Percentiles rank a stretch among this genome's conserved stretches.
Evolutionary conservation across 2,113 vertebrate genomes (phyloP).

Genomic region (Hassar affinis): DNA sequence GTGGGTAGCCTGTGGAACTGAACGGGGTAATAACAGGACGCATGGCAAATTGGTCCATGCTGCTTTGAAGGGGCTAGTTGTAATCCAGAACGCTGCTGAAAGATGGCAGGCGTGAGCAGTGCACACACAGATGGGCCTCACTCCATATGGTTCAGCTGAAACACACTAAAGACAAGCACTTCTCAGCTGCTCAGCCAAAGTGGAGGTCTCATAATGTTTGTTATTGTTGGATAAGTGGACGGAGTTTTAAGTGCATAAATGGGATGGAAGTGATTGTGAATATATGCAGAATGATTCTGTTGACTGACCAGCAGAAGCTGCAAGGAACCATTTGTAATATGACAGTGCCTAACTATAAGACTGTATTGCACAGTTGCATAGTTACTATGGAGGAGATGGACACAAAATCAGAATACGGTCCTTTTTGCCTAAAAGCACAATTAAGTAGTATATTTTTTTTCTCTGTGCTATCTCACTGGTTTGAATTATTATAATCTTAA

Average conservation of each 20-base stretch:
- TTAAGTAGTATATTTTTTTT: not conserved
- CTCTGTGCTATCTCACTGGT: not conserved
- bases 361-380: not conserved
- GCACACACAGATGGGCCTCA: conserved; percentile 25
- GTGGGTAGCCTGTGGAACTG: conserved; percentile 22
- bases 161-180: not conserved
- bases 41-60: conserved; percentile 35
- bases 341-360: not conserved
- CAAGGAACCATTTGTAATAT: not conserved
- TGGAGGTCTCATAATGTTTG: not conserved
- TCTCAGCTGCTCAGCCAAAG: not conserved
- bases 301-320: not conserved
- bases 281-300: not conserved
- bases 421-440: not conserved
- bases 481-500: not conserved
- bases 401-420: not conserved
- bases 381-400: not conserved
- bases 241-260: not conserved
- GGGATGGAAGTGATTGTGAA: not conserved
- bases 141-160: conserved; percentile 49
- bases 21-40: conserved; percentile 34
- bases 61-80: conserved; percentile 66
- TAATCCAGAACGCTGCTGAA: conserved; percentile 61
- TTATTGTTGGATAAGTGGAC: not conserved
- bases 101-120: conserved; percentile 61